These are phyloP conservation scores for Protosalanx chinensis DNA, from an alignment of 2,797 vertebrate species.

Conservation along the genomic window DNA sequence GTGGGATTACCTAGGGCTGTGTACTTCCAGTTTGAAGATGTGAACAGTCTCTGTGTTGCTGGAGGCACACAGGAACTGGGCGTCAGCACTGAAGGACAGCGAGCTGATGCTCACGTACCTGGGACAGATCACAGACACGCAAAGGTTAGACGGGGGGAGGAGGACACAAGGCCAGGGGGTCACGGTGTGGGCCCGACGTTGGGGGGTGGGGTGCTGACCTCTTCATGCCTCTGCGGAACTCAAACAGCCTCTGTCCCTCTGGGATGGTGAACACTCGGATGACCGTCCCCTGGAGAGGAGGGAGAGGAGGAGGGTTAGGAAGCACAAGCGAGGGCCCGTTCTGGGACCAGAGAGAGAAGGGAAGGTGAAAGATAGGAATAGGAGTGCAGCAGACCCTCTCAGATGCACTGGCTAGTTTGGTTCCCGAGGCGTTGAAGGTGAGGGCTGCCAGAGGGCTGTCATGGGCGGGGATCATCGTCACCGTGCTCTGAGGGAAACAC, in stretches of 20 bases:
- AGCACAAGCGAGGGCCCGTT: background rate
- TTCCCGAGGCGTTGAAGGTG: conserved; percentile 82
- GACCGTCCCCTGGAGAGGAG: conserved; percentile 81
- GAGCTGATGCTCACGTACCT: conserved; percentile 95
- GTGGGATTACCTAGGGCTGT: conserved; percentile 67
- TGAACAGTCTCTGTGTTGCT: conserved; percentile 96
- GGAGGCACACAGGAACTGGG: conserved; percentile 90
- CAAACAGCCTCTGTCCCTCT: conserved; percentile 87
- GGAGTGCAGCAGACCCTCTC: conserved; percentile 78
- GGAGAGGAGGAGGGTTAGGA: conserved; percentile 20
- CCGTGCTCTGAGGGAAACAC: conserved; percentile 73
- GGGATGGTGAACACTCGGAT: conserved; percentile 90
- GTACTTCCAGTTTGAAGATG: conserved; percentile 91
- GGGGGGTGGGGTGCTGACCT: conserved; percentile 69
- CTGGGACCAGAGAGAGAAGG: background rate
- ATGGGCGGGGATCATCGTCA: conserved; percentile 85
- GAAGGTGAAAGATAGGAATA: background rate
- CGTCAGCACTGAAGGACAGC: conserved; percentile 88
- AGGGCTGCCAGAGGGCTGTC: conserved; percentile 89
- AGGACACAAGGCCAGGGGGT: too few species aligned
- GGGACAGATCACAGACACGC: conserved; percentile 12
- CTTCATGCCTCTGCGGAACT: conserved; percentile 94
- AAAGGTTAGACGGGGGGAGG: background rate
- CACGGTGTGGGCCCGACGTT: background rate
- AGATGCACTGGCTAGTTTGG: conserved; percentile 88